Conservation (phyloP, 2,797 vertebrate species). For the Acanthurus tractus region DNA sequence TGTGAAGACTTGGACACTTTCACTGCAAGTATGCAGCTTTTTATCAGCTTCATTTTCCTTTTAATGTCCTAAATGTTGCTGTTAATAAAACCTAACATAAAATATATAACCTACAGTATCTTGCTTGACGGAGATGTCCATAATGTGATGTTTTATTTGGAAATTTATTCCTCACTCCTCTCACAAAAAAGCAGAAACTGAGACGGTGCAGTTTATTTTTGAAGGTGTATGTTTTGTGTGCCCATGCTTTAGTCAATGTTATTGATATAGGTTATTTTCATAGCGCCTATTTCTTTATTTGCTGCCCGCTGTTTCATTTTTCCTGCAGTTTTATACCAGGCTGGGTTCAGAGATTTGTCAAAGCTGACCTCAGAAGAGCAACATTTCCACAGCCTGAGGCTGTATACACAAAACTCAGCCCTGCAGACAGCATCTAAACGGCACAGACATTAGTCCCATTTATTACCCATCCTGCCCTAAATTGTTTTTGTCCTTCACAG, state of each 20-base stretch:
- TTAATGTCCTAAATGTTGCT: not conserved
- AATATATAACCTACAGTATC: not conserved
- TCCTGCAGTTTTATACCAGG: slow-evolving; percentile 51
- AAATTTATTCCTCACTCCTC: not conserved
- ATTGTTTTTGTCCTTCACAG: slow-evolving; percentile 77
- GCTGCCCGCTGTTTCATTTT: slow-evolving; percentile 49
- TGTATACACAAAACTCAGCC: slow-evolving; percentile 57
- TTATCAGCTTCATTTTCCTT: not conserved
- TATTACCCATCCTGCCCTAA: slow-evolving; percentile 73
- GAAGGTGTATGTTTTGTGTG: slow-evolving; percentile 39
- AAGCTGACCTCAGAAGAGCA: slow-evolving; percentile 71
- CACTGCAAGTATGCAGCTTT: not conserved
- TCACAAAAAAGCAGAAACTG: slow-evolving; percentile 2
- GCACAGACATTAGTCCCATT: slow-evolving; percentile 78
- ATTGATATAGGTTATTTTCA: slow-evolving; percentile 67
- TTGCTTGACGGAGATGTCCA: not conserved
- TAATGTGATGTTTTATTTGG: slow-evolving; percentile 10
- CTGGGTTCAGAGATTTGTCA: slow-evolving; percentile 70
- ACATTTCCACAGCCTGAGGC: slow-evolving; percentile 71
- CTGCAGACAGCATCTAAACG: slow-evolving; percentile 64
- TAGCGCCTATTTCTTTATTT: slow-evolving; percentile 56
- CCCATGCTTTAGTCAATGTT: slow-evolving; percentile 50
- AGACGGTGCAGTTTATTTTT: slow-evolving; percentile 34
- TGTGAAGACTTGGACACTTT: not conserved
- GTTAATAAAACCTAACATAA: slow-evolving; percentile 11